phyloP scores from a whole-genome alignment of 2,797 vertebrate genomes.

The Sebastes paucispinis region DNA sequence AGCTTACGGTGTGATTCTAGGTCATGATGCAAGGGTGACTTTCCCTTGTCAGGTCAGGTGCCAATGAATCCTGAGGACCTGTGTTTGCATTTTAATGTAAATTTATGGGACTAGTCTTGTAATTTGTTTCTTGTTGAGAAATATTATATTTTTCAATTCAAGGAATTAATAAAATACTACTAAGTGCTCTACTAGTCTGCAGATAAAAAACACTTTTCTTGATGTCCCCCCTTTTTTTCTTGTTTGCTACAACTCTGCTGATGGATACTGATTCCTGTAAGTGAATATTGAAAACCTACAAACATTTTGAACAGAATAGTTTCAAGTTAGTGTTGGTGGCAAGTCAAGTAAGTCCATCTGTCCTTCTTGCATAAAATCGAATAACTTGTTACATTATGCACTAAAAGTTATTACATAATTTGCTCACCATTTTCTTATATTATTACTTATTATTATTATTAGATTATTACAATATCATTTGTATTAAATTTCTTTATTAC shows the following conservation, averaged over 20 bases:
- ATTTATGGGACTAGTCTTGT: neutral
- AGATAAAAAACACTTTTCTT: neutral
- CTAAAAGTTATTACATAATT: neutral
- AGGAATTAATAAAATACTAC: neutral
- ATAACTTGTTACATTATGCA: neutral
- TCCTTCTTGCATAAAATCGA: neutral
- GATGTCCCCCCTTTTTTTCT: neutral
- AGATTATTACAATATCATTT: neutral
- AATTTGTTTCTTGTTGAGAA: neutral
- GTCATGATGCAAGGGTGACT: constrained; percentile 1
- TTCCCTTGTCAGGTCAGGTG: neutral
- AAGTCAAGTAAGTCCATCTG: neutral
- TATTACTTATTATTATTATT: neutral
- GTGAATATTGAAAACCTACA: neutral
- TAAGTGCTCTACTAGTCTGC: neutral
- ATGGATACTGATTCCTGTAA: neutral
- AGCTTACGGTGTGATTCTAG: constrained; percentile 8
- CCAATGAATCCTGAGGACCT: neutral
- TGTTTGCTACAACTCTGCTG: neutral
- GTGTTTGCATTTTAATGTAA: neutral
- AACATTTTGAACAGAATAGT: neutral
- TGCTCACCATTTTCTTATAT: neutral
- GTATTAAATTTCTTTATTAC: neutral
- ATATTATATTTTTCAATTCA: neutral
- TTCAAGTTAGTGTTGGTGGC: neutral